These are phyloP conservation scores for Salticus scenicus DNA, from an alignment of 2,888 invertebrate genomes.

Conservation along the genomic window DNA sequence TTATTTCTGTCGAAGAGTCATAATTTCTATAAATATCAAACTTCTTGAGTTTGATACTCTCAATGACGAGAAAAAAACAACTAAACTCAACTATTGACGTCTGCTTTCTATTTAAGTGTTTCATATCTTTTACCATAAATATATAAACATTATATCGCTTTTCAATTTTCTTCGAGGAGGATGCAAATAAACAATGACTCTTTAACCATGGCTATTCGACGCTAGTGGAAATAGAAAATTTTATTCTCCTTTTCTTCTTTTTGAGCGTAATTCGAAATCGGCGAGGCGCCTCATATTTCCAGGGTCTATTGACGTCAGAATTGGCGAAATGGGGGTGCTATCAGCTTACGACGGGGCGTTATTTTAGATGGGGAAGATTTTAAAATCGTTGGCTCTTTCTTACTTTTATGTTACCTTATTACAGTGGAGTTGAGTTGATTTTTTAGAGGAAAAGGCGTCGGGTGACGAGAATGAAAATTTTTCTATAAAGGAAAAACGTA, in stretches of 20 bases:
- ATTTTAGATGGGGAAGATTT: slow-evolving; percentile 2
- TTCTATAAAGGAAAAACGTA: not conserved
- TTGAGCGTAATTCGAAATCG: slow-evolving; percentile 34
- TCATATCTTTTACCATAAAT: slow-evolving; percentile 30
- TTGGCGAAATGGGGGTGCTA: slow-evolving; percentile 8
- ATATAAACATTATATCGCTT: slow-evolving; percentile 57
- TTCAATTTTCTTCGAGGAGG: slow-evolving; percentile 33
- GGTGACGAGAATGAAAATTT: not conserved
- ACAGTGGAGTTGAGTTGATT: not conserved
- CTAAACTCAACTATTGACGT: not conserved
- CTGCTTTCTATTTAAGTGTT: slow-evolving; percentile 20
- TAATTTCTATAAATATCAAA: too few species aligned
- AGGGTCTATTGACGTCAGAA: slow-evolving; percentile 49
- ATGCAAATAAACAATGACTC: slow-evolving; percentile 55
- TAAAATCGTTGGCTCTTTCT: not conserved
- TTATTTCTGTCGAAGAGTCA: too few species aligned
- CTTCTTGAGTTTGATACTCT: too few species aligned
- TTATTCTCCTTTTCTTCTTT: slow-evolving; percentile 1
- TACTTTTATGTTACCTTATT: not conserved
- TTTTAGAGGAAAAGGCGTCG: not conserved
- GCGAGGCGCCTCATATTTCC: slow-evolving; percentile 48
- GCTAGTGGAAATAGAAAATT: not conserved
- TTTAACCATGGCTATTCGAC: slow-evolving; percentile 5
- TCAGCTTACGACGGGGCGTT: slow-evolving; percentile 6
- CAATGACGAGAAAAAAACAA: too few species aligned